Evolutionary conservation across 2,113 vertebrate genomes (phyloP), one percentile per base, ranked within the genome.

Genomic region (Podarcis muralis): DNA sequence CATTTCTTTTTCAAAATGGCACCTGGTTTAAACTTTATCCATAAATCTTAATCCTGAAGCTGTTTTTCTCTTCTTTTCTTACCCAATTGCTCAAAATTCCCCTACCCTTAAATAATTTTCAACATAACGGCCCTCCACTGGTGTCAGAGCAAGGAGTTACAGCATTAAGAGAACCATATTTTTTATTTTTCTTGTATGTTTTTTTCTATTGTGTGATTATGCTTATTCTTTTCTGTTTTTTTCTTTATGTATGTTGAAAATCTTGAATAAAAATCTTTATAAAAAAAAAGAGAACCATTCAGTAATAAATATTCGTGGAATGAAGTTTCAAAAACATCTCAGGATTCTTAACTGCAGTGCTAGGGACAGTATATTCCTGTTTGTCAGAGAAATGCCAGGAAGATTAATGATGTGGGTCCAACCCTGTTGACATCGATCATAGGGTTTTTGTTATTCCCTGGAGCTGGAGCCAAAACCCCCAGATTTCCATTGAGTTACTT

Each of bases 291-390:
- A 53, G 48, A 53, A 53, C 8, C 69, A 76, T 62, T 91, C n/a
- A 78, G 71, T 92, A 83, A 68, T 69, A 83, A 87, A 43, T 53
- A 53, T 53, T 53, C 11, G 48, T 53, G 48, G 48, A 53, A 53
- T 53, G 85, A 86, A 1, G 0, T 23, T 68, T 18, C 92, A 40
- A n/a, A 53, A 85, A 82, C n/a, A 25, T 37, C n/a, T 37, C 22
- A 57, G 77, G 76, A 65, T 90, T 93, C 92, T 91, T 89, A 25
- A 92, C 68, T 57, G 88, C 40, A 88, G 90, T 11, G 80, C 2
- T 23, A 87, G 25, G 86, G 89, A 83, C 4, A 86, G 20, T 66
- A 66, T 66, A 37, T 82, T 82, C 62, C 80, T 22, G 23, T 82
- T 82, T 66, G 35, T 82, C 59, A 65, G 27, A 83, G 37, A 83